A percentile compares a stretch with the other conserved stretches of the same genome.
Conservation (phyloP, 2,888 invertebrate genomes). For the Drosophila nigritarsus region DNA sequence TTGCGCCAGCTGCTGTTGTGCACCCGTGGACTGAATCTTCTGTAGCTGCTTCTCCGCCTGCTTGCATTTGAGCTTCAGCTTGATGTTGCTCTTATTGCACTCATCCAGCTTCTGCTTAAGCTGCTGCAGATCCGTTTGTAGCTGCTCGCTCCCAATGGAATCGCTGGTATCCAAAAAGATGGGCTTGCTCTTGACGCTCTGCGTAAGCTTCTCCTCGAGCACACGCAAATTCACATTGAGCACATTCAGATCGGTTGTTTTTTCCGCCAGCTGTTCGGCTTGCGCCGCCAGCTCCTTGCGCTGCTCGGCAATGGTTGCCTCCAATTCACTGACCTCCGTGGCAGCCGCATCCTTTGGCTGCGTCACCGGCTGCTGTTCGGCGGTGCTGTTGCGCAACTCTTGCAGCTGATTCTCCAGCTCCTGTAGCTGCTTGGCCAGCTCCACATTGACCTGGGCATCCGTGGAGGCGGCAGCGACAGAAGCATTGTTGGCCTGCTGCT, state of each 20-base stretch:
- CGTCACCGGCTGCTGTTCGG: constrained; percentile 76
- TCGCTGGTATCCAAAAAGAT: constrained; percentile 73
- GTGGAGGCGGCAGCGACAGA: constrained; percentile 30
- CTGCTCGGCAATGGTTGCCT: constrained; percentile 86
- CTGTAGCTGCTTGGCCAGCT: constrained; percentile 82
- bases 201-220: constrained; percentile 83
- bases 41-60: constrained; percentile 91
- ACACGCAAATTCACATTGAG: constrained; percentile 85
- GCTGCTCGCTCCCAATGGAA: constrained; percentile 62
- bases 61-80: constrained; percentile 87
- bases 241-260: constrained; percentile 86
- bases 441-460: constrained; percentile 71
- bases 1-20: constrained; percentile 89
- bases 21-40: constrained; percentile 88
- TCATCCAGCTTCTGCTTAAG: constrained; percentile 90
- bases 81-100: constrained; percentile 87
- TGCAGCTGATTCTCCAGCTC: constrained; percentile 62
- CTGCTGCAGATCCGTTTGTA: constrained; percentile 83
- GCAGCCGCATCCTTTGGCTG: constrained; percentile 81
- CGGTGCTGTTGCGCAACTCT: constrained; percentile 30
- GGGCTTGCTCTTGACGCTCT: constrained; percentile 76
- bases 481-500: constrained; percentile 23
- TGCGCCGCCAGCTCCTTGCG: constrained; percentile 86
- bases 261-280: constrained; percentile 86
- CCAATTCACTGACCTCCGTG: constrained; percentile 77